These are phyloP conservation scores for Manis crassicaudata DNA, from an alignment of 2,797 vertebrate species.

Conservation along the genomic window DNA sequence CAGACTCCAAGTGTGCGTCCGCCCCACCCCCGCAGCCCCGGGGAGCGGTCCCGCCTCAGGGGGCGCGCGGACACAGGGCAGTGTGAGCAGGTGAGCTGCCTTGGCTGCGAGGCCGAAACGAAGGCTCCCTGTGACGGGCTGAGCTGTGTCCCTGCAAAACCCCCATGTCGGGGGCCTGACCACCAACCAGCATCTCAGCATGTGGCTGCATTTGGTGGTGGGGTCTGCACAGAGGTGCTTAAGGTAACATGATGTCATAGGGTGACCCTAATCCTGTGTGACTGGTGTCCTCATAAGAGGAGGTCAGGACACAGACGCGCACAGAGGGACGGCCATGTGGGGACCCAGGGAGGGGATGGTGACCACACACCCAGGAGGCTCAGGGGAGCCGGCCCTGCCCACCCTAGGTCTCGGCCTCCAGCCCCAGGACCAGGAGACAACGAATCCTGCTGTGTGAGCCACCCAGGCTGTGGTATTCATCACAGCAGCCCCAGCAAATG, in stretches of 20 bases:
- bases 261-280: background rate
- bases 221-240: background rate
- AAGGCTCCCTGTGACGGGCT: background rate
- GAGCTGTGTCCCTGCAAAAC: background rate
- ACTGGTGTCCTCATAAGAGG: background rate
- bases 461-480: fast-evolving
- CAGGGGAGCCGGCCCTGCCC: background rate
- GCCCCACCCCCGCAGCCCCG: fast-evolving
- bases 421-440: background rate
- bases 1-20: background rate
- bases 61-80: fast-evolving
- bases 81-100: background rate
- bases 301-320: background rate
- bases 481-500: too few relatives aligned
- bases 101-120: background rate
- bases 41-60: fast-evolving
- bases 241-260: background rate
- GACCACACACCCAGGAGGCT: fast-evolving
- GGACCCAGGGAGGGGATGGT: background rate
- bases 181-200: background rate
- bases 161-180: background rate
- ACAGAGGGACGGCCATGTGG: fast-evolving
- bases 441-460: fast-evolving
- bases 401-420: fast-evolving
- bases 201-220: fast-evolving